Conservation (phyloP, 2,113 vertebrate genomes). For the Lycocorax pyrrhopterus region DNA sequence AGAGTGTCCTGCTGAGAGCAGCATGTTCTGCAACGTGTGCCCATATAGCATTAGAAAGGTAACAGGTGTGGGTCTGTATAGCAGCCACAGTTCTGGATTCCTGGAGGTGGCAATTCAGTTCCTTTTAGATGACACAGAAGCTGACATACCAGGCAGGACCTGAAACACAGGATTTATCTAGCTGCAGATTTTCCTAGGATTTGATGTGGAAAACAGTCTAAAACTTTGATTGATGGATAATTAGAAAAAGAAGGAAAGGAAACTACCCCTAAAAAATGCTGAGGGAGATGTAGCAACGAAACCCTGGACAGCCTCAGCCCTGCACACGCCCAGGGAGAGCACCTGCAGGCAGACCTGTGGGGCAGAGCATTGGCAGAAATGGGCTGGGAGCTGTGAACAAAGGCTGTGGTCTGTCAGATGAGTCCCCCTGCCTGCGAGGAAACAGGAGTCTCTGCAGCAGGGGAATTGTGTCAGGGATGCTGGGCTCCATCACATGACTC, state of each 20-base stretch:
- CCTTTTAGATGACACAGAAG: background rate
- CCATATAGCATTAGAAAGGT: background rate
- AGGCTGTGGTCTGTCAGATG: background rate
- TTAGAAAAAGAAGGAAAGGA: background rate
- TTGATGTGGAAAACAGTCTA: background rate
- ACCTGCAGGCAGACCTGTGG: background rate
- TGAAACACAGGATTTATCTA: background rate
- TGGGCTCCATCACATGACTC: background rate
- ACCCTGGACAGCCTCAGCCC: background rate
- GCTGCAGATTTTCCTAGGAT: background rate
- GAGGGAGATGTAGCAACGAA: background rate
- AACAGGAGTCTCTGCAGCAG: background rate
- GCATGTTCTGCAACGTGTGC: background rate
- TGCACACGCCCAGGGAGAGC: background rate
- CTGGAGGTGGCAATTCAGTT: background rate
- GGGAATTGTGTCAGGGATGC: background rate
- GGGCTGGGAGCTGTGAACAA: background rate
- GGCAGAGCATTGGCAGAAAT: background rate
- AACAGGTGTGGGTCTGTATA: background rate
- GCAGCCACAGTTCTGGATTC: background rate
- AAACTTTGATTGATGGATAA: background rate
- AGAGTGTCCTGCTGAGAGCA: background rate
- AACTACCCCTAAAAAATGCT: background rate
- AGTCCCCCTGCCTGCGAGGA: background rate
- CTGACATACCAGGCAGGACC: background rate